Conservation (phyloP, 2,888 invertebrate genomes). For the Netelia inedita region DNA sequence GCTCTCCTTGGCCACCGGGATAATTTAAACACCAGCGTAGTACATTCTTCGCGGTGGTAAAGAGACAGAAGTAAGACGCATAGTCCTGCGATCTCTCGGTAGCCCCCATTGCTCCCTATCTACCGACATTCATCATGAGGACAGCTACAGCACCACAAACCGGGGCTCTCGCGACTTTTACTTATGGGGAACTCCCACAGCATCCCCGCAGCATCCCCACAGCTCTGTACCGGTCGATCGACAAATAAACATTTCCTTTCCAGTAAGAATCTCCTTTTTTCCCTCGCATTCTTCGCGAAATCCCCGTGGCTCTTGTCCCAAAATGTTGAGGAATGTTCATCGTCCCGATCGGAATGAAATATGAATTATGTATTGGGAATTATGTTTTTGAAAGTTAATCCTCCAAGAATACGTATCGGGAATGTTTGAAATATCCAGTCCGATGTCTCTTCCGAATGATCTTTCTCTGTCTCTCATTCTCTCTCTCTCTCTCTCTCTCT, state of each 20-base stretch:
- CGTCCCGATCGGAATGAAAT: too few relatives aligned
- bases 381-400: too few relatives aligned
- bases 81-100: constrained; percentile 74
- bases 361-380: too few relatives aligned
- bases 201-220: constrained; percentile 34
- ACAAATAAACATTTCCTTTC: constrained; percentile 3
- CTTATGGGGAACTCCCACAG: constrained; percentile 57
- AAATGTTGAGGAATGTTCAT: neutral
- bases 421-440: too few relatives aligned
- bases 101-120: constrained; percentile 78
- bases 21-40: constrained; percentile 67
- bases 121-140: constrained; percentile 80
- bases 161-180: constrained; percentile 25
- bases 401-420: too few relatives aligned
- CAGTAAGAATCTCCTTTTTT: neutral
- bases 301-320: neutral
- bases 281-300: neutral
- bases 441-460: too few relatives aligned
- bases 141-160: constrained; percentile 77
- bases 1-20: constrained; percentile 33
- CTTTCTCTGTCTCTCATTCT: too few relatives aligned
- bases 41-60: constrained; percentile 72
- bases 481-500: neutral
- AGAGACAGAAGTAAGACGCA: constrained; percentile 81
- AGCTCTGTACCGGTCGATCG: neutral